These are phyloP conservation scores for Volucella inanis DNA, from an alignment of 2,888 invertebrate species.

Conservation along the genomic window DNA sequence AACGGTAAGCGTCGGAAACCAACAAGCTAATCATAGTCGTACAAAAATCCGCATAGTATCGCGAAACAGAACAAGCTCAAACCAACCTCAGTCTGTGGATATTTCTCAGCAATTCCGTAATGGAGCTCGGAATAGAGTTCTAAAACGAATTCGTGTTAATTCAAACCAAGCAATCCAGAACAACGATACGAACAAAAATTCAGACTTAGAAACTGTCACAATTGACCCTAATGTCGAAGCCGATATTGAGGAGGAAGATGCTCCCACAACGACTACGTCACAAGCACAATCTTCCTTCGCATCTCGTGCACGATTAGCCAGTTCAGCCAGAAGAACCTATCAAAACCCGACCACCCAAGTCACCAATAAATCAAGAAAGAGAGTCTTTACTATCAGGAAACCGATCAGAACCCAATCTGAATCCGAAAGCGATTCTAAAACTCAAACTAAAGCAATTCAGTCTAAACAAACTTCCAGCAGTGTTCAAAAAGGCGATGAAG, in stretches of 20 bases:
- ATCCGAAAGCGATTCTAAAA: conserved; percentile 74
- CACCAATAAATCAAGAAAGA: conserved; percentile 2
- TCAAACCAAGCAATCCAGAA: background rate
- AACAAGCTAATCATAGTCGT: too few relatives aligned
- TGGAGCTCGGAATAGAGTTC: background rate
- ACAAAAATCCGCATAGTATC: background rate
- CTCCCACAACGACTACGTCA: background rate
- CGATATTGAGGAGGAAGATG: conserved; percentile 9
- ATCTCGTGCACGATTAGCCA: conserved; percentile 13
- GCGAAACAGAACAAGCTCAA: background rate
- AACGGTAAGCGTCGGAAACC: too few relatives aligned
- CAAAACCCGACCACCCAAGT: background rate
- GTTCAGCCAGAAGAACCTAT: conserved; percentile 1
- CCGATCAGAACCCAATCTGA: conserved; percentile 55
- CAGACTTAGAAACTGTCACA: background rate
- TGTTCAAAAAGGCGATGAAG: conserved; percentile 76
- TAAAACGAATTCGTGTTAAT: background rate
- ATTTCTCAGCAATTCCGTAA: conserved; percentile 4
- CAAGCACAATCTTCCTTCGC: background rate
- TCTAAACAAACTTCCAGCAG: conserved; percentile 73
- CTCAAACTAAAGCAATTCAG: conserved; percentile 15
- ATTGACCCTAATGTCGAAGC: conserved; percentile 31
- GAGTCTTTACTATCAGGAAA: conserved; percentile 24
- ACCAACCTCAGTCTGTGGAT: background rate
- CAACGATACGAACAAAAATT: background rate